These are phyloP conservation scores for Metopolophium dirhodum DNA, from an alignment of 1,140 invertebrate species.

Conservation along the genomic window DNA sequence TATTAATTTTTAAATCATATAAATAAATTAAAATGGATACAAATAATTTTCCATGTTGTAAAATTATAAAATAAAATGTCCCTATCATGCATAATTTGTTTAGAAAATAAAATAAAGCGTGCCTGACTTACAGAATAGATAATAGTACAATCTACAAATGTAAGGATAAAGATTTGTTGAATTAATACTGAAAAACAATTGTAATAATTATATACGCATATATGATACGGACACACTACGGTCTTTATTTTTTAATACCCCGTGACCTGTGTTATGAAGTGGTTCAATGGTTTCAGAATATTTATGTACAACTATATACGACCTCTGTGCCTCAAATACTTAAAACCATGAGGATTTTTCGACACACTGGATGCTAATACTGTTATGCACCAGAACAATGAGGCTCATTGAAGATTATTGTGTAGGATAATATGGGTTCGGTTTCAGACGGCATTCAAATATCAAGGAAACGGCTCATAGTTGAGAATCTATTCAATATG, in stretches of 20 bases:
- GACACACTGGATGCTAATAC: not conserved
- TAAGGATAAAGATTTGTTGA: not conserved
- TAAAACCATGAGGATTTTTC: not conserved
- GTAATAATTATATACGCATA: not conserved
- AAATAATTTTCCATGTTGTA: too few species aligned
- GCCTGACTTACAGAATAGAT: not conserved
- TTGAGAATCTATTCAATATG: not conserved
- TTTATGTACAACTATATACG: not conserved
- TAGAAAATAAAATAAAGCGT: not conserved
- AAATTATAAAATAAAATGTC: not conserved
- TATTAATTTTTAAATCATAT: not conserved
- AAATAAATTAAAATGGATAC: too few species aligned
- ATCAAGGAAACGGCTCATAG: not conserved
- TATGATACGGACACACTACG: not conserved
- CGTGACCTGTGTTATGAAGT: not conserved
- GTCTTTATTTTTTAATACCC: not conserved
- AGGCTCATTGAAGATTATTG: not conserved
- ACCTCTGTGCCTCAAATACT: not conserved
- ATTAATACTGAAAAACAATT: not conserved
- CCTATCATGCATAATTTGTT: not conserved
- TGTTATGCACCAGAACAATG: constrained; percentile 3
- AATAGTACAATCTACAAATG: not conserved
- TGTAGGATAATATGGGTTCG: constrained; percentile 6
- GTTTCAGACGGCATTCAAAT: not conserved
- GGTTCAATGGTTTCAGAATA: not conserved